phyloP scores from a whole-genome alignment of 1,140 invertebrate species.

The Hycleus cichorii region DNA sequence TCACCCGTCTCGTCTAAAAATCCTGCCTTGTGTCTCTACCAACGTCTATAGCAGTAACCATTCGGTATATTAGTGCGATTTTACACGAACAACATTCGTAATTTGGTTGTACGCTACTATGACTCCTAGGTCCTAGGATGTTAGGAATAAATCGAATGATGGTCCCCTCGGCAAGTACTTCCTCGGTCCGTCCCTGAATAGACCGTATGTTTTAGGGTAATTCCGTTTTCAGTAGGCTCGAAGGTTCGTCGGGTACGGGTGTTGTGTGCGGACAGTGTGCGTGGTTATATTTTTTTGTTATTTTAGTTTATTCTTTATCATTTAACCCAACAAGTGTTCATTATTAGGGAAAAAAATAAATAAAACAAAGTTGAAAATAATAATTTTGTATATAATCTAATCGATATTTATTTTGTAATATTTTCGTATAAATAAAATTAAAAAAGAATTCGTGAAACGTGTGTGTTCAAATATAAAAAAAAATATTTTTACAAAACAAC shows the following conservation, averaged over 20 bases:
- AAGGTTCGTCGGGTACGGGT: constrained; percentile 22
- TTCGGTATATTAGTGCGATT: not conserved
- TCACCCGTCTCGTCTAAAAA: too few relatives aligned
- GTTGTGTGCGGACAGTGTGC: constrained; percentile 15
- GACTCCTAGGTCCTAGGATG: constrained; percentile 10
- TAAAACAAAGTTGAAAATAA: too few relatives aligned
- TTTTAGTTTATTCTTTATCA: constrained; percentile 28
- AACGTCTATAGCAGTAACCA: too few relatives aligned
- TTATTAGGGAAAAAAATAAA: too few relatives aligned
- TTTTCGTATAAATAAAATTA: too few relatives aligned
- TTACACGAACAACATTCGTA: constrained; percentile 8
- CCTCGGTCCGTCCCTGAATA: constrained; percentile 23
- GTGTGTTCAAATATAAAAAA: too few relatives aligned
- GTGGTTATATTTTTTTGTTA: not conserved
- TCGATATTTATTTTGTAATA: too few relatives aligned
- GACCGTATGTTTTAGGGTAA: constrained; percentile 25
- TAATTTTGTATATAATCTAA: too few relatives aligned
- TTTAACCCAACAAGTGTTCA: constrained; percentile 19
- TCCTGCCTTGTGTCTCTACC: too few relatives aligned
- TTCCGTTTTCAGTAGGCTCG: constrained; percentile 27
- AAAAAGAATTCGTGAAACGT: too few relatives aligned
- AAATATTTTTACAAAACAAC: too few relatives aligned
- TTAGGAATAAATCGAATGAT: constrained; percentile 7
- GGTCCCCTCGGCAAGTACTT: constrained; percentile 13
- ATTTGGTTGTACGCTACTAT: constrained; percentile 4